Conservation (phyloP, 1,140 invertebrate genomes). For the Calephelis virginiensis region DNA sequence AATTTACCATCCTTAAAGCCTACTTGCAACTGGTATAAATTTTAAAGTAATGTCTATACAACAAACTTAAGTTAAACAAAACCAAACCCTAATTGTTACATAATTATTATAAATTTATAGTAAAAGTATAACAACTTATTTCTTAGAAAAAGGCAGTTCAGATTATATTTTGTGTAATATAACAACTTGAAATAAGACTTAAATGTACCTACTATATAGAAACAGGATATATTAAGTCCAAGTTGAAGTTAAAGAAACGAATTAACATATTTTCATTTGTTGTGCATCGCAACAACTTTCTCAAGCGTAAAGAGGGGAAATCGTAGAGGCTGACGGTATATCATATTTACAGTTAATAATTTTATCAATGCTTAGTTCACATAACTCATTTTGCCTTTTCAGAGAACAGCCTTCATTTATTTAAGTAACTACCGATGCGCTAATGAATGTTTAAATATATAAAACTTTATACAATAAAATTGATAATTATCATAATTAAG, state of each 20-base stretch:
- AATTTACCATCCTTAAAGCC: too few relatives aligned
- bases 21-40: too few relatives aligned
- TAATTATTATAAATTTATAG: too few relatives aligned
- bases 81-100: too few relatives aligned
- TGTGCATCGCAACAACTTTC: constrained; percentile 17
- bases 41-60: too few relatives aligned
- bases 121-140: too few relatives aligned
- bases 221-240: constrained; percentile 17
- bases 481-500: not conserved
- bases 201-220: not conserved
- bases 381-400: constrained; percentile 8
- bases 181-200: not conserved
- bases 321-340: constrained; percentile 16
- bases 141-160: too few relatives aligned
- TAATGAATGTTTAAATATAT: not conserved
- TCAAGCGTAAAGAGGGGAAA: constrained; percentile 17
- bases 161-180: too few relatives aligned
- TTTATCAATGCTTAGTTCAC: constrained; percentile 16
- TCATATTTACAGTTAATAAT: constrained; percentile 17
- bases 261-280: constrained; percentile 18
- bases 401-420: not conserved
- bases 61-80: too few relatives aligned
- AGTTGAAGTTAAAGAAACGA: constrained; percentile 17
- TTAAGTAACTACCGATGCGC: not conserved
- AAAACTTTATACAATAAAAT: not conserved